phyloP scores from a whole-genome alignment of 2,888 invertebrate species.

The Ferrisia virgata region DNA sequence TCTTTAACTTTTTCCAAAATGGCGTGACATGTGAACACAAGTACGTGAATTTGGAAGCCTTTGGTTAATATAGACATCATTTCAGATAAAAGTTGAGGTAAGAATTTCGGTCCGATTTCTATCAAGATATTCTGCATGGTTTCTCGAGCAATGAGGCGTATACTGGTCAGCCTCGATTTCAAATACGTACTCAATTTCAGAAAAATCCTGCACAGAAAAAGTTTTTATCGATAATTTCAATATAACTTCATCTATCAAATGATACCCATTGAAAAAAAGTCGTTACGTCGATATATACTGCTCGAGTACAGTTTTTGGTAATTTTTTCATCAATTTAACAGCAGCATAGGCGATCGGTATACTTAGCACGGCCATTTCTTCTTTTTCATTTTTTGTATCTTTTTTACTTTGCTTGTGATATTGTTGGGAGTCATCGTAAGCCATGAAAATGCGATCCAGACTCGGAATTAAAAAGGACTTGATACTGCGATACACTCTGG shows the following conservation, averaged over 20 bases:
- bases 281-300: constrained; percentile 76
- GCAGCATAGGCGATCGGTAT: constrained; percentile 91
- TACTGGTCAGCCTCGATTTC: constrained; percentile 82
- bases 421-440: constrained; percentile 51
- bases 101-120: constrained; percentile 76
- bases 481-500: constrained; percentile 69
- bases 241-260: not conserved
- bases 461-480: constrained; percentile 73
- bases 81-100: constrained; percentile 74
- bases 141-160: constrained; percentile 78
- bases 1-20: constrained; percentile 71
- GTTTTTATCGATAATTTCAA: not conserved
- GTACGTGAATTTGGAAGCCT: constrained; percentile 92
- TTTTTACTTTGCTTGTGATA: constrained; percentile 76
- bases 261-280: constrained; percentile 27
- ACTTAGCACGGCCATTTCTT: constrained; percentile 83
- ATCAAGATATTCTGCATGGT: constrained; percentile 89
- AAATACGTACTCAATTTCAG: constrained; percentile 87
- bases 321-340: constrained; percentile 82
- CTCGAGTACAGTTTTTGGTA: constrained; percentile 73
- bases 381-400: constrained; percentile 66
- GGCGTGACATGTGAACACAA: constrained; percentile 83
- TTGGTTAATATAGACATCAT: constrained; percentile 74
- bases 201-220: constrained; percentile 62
- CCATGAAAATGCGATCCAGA: constrained; percentile 69